phyloP scores from a whole-genome alignment of 2,797 vertebrate species.

The Dicrostonyx torquatus region DNA sequence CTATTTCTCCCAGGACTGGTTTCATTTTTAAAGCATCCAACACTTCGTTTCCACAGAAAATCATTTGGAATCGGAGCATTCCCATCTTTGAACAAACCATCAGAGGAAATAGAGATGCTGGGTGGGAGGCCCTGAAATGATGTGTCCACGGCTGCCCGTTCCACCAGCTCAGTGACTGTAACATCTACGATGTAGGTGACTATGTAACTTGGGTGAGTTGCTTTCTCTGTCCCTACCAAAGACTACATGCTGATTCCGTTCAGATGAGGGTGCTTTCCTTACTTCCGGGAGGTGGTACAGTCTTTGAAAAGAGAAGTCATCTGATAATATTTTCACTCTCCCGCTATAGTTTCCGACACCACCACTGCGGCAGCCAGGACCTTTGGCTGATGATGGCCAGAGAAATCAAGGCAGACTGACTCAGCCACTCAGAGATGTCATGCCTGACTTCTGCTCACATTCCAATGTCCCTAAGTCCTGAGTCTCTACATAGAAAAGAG shows the following conservation, averaged over 20 bases:
- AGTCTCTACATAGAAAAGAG: background rate
- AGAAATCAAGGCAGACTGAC: background rate
- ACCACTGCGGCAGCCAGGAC: background rate
- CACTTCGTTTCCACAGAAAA: conserved; percentile 5
- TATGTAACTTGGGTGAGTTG: background rate
- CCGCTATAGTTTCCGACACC: background rate
- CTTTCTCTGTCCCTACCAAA: background rate
- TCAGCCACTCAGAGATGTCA: fast-evolving
- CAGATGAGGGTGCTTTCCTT: background rate
- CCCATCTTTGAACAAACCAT: background rate
- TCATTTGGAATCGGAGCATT: background rate
- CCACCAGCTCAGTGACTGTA: background rate
- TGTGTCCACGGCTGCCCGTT: background rate
- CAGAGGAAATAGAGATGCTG: background rate
- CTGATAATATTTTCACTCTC: background rate
- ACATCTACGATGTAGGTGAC: background rate
- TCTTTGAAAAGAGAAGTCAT: background rate
- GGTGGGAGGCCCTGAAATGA: background rate
- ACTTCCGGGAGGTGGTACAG: background rate
- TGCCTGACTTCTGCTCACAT: background rate
- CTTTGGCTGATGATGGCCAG: background rate
- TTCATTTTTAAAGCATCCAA: conserved; percentile 35
- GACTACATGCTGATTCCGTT: background rate
- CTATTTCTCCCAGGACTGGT: conserved; percentile 24
- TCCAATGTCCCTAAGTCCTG: background rate